These are phyloP conservation scores for Calameuta filiformis DNA, from an alignment of 2,888 invertebrate genomes.

Conservation along the genomic window DNA sequence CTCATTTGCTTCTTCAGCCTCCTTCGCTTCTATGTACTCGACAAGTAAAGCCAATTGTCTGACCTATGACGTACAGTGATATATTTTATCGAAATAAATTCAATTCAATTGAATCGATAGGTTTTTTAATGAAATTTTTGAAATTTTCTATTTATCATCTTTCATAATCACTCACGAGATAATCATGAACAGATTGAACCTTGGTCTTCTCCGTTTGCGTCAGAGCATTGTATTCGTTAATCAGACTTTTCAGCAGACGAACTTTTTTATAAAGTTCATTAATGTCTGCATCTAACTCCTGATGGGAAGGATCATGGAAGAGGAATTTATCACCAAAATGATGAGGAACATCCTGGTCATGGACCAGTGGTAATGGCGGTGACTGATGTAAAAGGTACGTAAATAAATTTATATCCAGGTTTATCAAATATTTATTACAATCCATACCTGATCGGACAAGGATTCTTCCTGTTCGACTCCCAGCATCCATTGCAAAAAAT, in stretches of 20 bases:
- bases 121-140: background rate
- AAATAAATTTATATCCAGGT: background rate
- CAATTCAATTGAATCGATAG: no score
- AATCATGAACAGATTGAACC: slow-evolving; percentile 51
- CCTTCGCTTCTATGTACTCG: slow-evolving; percentile 40
- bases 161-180: slow-evolving; percentile 39
- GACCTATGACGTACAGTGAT: slow-evolving; percentile 21
- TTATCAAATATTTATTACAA: background rate
- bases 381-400: slow-evolving; percentile 19
- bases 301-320: slow-evolving; percentile 22
- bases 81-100: background rate
- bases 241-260: slow-evolving; percentile 39
- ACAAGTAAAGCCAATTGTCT: slow-evolving; percentile 38
- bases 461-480: slow-evolving; percentile 25
- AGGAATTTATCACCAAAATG: slow-evolving; percentile 33
- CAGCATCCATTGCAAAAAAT: slow-evolving; percentile 51
- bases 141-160: background rate
- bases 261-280: slow-evolving; percentile 42
- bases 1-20: slow-evolving; percentile 20
- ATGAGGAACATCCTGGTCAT: slow-evolving; percentile 12
- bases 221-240: slow-evolving; percentile 47
- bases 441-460: slow-evolving; percentile 25
- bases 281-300: slow-evolving; percentile 19
- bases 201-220: slow-evolving; percentile 44
- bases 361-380: slow-evolving; percentile 26